phyloP scores from a whole-genome alignment of 2,113 vertebrate species.

The Apteryx owenii region DNA sequence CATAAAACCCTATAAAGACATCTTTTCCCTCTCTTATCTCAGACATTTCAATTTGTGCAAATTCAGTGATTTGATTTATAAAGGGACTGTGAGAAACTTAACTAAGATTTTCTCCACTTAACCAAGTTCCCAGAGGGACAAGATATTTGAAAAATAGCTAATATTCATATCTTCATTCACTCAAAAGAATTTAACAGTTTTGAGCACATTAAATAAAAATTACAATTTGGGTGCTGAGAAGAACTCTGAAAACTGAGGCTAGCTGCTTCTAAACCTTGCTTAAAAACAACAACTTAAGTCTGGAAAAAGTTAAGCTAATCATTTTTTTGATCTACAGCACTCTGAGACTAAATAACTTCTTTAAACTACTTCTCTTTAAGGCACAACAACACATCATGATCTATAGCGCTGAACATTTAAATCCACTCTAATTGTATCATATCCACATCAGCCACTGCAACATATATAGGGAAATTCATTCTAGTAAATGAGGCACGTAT shows the following conservation, averaged over 20 bases:
- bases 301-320: neutral
- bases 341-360: neutral
- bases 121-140: constrained; percentile 35
- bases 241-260: constrained; percentile 18
- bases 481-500: neutral
- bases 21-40: neutral
- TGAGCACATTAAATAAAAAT: constrained; percentile 51
- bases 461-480: neutral
- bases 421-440: neutral
- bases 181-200: constrained; percentile 33
- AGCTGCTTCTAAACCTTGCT: neutral
- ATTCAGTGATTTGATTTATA: constrained; percentile 49
- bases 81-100: constrained; percentile 35
- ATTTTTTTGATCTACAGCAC: neutral
- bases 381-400: neutral
- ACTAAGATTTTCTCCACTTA: constrained; percentile 32
- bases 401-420: neutral
- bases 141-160: constrained; percentile 55
- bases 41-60: constrained; percentile 32
- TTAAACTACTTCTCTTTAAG: neutral
- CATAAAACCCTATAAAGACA: neutral
- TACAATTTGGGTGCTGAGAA: constrained; percentile 21
- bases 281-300: neutral
- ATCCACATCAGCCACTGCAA: neutral
- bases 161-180: constrained; percentile 35